A percentile compares a stretch with the other conserved stretches of the same genome.
Conservation (phyloP, 64 coral and sea anemone genomes). For the Montipora efflorescens region DNA sequence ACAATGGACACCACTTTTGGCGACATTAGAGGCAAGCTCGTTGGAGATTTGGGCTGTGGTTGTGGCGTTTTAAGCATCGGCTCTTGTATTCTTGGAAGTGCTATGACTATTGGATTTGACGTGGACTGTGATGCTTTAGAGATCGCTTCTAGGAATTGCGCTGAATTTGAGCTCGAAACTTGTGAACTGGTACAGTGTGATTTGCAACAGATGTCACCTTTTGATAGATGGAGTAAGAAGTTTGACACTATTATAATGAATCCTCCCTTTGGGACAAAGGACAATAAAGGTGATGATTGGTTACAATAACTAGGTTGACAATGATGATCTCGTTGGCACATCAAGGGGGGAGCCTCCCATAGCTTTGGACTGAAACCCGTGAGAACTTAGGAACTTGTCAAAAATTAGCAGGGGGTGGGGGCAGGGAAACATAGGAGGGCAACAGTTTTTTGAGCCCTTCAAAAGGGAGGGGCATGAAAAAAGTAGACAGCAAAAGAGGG, state of each 20-base stretch:
- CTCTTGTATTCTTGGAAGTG: constrained; percentile 87
- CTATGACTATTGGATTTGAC: constrained; percentile 92
- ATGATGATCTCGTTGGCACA: background rate
- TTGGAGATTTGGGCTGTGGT: constrained; percentile 92
- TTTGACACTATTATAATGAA: constrained; percentile 99
- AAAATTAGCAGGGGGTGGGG: too few relatives aligned
- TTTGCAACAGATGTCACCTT: constrained; percentile 23
- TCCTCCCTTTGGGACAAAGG: constrained; percentile 98
- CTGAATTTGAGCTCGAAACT: constrained; percentile 68
- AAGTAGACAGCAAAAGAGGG: too few relatives aligned
- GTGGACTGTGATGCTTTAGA: constrained; percentile 90
- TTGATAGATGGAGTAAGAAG: constrained; percentile 58
- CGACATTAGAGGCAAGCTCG: constrained; percentile 85
- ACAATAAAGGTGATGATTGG: constrained; percentile 86
- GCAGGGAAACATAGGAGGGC: too few relatives aligned
- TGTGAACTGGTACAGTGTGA: constrained; percentile 82
- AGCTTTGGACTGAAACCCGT: too few relatives aligned
- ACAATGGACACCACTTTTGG: constrained; percentile 91
- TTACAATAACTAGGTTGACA: background rate
- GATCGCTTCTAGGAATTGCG: constrained; percentile 72
- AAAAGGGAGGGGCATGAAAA: too few relatives aligned
- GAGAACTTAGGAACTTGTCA: too few relatives aligned
- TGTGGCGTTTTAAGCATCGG: constrained; percentile 95
- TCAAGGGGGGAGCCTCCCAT: too few relatives aligned
- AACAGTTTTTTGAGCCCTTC: too few relatives aligned